These are phyloP conservation scores for Loris lydekkerianus DNA, from an alignment of 2,797 vertebrate species.

Conservation along the genomic window DNA sequence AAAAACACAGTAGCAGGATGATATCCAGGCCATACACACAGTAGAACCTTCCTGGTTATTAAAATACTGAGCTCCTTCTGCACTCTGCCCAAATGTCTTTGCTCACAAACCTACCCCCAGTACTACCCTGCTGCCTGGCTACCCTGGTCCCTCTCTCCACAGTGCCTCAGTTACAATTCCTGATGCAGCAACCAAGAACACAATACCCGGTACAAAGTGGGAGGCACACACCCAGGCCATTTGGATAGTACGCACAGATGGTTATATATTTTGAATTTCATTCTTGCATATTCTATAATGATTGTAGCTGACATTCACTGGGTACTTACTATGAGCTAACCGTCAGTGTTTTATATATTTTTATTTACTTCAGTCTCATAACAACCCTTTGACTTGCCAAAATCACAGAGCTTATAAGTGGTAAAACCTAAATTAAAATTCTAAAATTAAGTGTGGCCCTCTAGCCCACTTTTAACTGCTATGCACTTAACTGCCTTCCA, in stretches of 20 bases:
- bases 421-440: neutral
- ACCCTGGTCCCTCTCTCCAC: neutral
- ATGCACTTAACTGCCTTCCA: neutral
- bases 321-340: neutral
- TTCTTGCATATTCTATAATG: neutral
- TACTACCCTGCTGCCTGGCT: neutral
- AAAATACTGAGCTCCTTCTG: neutral
- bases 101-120: neutral
- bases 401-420: neutral
- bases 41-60: neutral
- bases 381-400: neutral
- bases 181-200: neutral
- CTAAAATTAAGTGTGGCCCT: neutral
- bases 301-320: neutral
- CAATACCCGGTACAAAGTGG: neutral
- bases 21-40: neutral
- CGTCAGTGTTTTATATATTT: neutral
- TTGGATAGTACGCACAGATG: neutral
- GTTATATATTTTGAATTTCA: neutral
- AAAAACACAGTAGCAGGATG: neutral
- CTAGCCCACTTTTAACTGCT: neutral
- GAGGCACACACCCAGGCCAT: neutral
- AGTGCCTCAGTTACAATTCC: neutral
- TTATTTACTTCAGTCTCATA: conserved; percentile 1
- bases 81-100: neutral